A percentile compares a stretch with the other conserved stretches of the same genome.
Conservation (phyloP, 1,140 invertebrate genomes). For the Cotesia chilonis region DNA sequence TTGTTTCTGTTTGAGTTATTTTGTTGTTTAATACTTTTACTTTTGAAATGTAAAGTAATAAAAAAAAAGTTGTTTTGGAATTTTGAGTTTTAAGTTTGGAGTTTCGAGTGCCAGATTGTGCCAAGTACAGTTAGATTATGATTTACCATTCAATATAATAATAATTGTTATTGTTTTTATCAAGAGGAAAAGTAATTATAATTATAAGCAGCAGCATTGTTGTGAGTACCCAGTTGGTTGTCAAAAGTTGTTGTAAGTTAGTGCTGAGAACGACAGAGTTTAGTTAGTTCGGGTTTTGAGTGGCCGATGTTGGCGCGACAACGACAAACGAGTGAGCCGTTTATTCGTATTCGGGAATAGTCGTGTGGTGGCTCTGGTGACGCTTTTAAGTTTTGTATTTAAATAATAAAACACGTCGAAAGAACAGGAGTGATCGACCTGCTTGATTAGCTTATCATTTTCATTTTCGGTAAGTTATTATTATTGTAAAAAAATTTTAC, state of each 20-base stretch:
- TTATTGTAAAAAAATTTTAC: background rate
- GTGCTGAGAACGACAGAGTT: background rate
- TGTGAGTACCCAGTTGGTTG: background rate
- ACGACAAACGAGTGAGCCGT: constrained; percentile 26
- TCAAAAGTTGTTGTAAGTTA: constrained; percentile 15
- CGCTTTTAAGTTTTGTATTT: background rate
- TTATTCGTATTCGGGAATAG: constrained; percentile 38
- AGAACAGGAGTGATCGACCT: constrained; percentile 27
- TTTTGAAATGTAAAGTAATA: background rate
- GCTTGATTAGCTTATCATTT: constrained; percentile 19
- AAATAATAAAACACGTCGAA: background rate
- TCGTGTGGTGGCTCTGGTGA: constrained; percentile 39
- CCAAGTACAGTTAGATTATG: too few relatives aligned
- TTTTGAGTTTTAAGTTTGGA: too few relatives aligned
- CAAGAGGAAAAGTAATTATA: background rate
- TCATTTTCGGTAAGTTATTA: constrained; percentile 16
- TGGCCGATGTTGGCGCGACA: constrained; percentile 32
- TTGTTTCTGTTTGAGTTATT: constrained; percentile 3
- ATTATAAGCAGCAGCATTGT: background rate
- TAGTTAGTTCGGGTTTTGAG: background rate
- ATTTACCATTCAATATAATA: too few relatives aligned
- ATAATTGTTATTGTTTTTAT: background rate
- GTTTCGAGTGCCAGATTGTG: too few relatives aligned
- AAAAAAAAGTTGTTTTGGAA: background rate
- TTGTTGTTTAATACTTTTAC: background rate